Evolutionary conservation across 2,113 vertebrate genomes (phyloP).

Genomic region (Erpornis zantholeuca): DNA sequence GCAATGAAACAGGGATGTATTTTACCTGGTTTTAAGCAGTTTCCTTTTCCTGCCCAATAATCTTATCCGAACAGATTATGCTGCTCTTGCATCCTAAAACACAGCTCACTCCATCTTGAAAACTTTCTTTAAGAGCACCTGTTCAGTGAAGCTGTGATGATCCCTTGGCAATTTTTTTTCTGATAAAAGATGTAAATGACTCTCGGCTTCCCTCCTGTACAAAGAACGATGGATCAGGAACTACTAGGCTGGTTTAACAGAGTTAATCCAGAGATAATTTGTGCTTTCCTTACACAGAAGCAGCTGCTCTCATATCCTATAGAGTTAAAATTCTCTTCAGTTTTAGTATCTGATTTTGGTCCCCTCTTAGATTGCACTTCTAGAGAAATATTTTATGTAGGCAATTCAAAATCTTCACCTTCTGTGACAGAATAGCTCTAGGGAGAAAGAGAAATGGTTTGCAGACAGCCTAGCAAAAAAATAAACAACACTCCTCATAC

Average conservation of each 20-base stretch:
- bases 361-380: not conserved
- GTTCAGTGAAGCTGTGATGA: not conserved
- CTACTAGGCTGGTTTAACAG: not conserved
- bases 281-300: conserved; percentile 8
- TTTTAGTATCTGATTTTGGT: conserved; percentile 34
- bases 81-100: not conserved
- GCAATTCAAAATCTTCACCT: conserved; percentile 46
- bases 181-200: conserved; percentile 43
- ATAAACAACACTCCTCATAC: not conserved
- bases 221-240: not conserved
- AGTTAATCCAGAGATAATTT: conserved; percentile 39
- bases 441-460: conserved; percentile 35
- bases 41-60: not conserved
- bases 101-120: not conserved
- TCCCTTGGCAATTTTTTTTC: conserved; percentile 6
- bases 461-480: conserved; percentile 13
- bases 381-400: conserved; percentile 14
- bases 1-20: not conserved
- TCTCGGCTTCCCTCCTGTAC: conserved; percentile 24
- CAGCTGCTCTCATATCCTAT: conserved; percentile 6
- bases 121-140: conserved; percentile 2
- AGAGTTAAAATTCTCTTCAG: conserved; percentile 21
- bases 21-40: not conserved
- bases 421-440: conserved; percentile 26
- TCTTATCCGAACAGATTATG: not conserved